Evolutionary conservation across 2,888 invertebrate genomes (phyloP), one percentile per base, ranked within the genome.

Genomic region (Polyommatus icarus): DNA sequence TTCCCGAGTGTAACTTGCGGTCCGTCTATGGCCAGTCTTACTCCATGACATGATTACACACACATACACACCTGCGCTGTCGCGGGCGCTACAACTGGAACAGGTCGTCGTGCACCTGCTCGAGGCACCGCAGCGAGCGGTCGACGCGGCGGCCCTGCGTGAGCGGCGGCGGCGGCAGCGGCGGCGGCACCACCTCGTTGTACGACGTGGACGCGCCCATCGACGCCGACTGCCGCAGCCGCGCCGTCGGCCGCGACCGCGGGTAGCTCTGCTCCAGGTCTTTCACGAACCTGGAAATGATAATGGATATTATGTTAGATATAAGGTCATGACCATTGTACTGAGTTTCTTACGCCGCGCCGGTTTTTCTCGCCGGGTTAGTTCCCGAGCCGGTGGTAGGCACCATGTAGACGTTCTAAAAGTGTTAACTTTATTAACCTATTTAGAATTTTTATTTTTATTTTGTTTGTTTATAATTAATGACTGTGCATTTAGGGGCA

Each of bases 41-140:
- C 8, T 8, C 40, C 40, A n/a, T n/a, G n/a, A n/a, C n/a, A n/a
- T n/a, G n/a, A 8, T 40, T 8, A 40, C 40, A 40, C 61, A 61
- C 61, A 61, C 61, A 61, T 20, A 24, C 61, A 61, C 24, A 91
- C 93, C 93, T 93, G 93, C 93, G 93, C 93, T 90, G 91, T 83
- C 84, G 90, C 89, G 90, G 87, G 89, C 95, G 97, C 97, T 98
- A 98, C 96, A 98, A 97, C 92, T 98, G 97, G 90, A 98, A 98
- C 87, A 98, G 95, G 88, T 98, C 98, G 85, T 98, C 98, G 87
- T 98, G 98, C 86, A 97, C 96, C 84, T 97, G 95, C 91, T 98
- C 97, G 81, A 98, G 95, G 85, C 97, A 96, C 88, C 97, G 96
- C 82, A 98, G 90, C 6, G 98, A 98, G 81, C 96, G 96, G 87